These are phyloP conservation scores for Porphyrio hochstetteri DNA, from an alignment of 2,113 vertebrate species.

Conservation along the genomic window DNA sequence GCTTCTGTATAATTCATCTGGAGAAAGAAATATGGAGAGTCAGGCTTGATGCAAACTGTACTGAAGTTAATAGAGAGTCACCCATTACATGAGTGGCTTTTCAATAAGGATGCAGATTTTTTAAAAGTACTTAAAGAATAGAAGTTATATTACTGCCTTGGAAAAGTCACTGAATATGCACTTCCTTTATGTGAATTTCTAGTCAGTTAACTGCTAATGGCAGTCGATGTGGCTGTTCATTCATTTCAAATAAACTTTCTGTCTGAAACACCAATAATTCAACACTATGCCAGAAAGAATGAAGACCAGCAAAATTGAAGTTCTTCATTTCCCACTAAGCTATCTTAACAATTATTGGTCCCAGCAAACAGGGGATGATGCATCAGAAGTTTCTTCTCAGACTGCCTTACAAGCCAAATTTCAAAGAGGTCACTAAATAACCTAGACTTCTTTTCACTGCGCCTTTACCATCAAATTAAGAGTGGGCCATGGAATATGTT, in stretches of 20 bases:
- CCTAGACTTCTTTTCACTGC: not conserved
- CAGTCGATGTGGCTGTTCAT: not conserved
- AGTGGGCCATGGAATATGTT: not conserved
- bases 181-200: not conserved
- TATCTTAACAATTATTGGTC: not conserved
- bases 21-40: not conserved
- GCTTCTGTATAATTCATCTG: not conserved
- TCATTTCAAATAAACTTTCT: slow-evolving; percentile 1
- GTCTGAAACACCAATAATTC: not conserved
- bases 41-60: not conserved
- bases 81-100: not conserved
- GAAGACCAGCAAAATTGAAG: not conserved
- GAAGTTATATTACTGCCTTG: not conserved
- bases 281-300: not conserved
- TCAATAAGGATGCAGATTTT: not conserved
- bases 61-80: not conserved
- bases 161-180: not conserved
- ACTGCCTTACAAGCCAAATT: not conserved
- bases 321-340: not conserved
- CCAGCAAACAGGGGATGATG: not conserved
- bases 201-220: not conserved
- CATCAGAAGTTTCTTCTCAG: not conserved
- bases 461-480: not conserved
- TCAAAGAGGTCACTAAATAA: not conserved
- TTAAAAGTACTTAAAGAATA: not conserved